Evolutionary conservation across 2,113 vertebrate species (phyloP).

Genomic region (Lipophrys pholis): DNA sequence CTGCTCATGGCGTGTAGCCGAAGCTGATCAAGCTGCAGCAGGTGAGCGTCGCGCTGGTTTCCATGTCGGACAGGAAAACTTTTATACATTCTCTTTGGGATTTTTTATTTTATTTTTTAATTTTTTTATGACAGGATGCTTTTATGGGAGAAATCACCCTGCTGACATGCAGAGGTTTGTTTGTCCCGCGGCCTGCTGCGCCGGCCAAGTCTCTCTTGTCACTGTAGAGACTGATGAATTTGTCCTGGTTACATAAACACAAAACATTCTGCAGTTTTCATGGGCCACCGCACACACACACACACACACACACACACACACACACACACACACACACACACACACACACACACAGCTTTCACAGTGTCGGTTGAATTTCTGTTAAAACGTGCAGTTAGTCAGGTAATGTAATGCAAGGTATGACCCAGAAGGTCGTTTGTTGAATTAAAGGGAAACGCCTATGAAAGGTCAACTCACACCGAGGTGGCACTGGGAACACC

Average conservation of each 20-base stretch:
- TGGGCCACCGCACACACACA: background rate
- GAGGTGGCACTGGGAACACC: slow-evolving; percentile 28
- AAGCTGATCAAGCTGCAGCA: no score
- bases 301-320: no score
- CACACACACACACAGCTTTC: no score
- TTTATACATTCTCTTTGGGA: background rate
- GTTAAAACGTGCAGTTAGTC: no score
- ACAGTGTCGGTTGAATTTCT: no score
- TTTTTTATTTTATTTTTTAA: background rate
- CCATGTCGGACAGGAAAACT: no score
- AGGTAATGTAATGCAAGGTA: no score
- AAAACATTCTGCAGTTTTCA: slow-evolving; percentile 23
- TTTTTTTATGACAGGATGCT: background rate
- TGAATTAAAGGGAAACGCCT: no score
- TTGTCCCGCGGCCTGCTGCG: slow-evolving; percentile 24
- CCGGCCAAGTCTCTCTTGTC: slow-evolving; percentile 53
- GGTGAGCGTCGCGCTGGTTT: no score
- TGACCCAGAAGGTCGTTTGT: no score
- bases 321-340: background rate
- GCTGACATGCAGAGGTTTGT: slow-evolving; percentile 23
- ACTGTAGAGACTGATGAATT: slow-evolving; percentile 34
- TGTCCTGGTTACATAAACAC: slow-evolving; percentile 34
- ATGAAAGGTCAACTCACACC: no score
- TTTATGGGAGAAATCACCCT: slow-evolving; percentile 1
- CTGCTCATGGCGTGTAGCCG: no score